phyloP scores from a whole-genome alignment of 2,888 invertebrate species.

The Hecatera dysodea region DNA sequence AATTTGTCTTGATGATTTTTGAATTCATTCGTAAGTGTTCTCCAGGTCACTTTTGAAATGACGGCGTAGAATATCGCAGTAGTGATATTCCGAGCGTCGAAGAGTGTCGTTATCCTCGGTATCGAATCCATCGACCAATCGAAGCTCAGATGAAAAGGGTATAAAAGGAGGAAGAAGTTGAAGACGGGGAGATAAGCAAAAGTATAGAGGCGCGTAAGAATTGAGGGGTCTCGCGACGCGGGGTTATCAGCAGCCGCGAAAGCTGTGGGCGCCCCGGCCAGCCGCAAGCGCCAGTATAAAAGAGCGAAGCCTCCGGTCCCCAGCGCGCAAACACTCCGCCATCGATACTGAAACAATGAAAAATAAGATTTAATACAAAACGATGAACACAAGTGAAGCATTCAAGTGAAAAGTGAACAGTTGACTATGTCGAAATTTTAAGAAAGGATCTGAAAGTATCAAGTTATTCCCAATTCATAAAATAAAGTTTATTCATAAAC shows the following conservation, averaged over 20 bases:
- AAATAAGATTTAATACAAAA: slow-evolving; percentile 57
- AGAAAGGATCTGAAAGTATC: slow-evolving; percentile 66
- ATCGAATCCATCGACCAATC: slow-evolving; percentile 99
- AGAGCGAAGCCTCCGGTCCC: slow-evolving; percentile 93
- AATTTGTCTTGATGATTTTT: slow-evolving; percentile 80
- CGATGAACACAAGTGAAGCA: slow-evolving; percentile 46
- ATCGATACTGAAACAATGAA: slow-evolving; percentile 92
- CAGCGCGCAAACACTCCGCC: slow-evolving; percentile 93
- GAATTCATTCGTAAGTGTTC: slow-evolving; percentile 81
- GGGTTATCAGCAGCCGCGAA: slow-evolving; percentile 99
- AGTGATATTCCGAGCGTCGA: slow-evolving; percentile 95
- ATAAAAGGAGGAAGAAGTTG: slow-evolving; percentile 96
- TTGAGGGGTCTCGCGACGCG: slow-evolving; percentile 95
- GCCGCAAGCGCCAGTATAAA: slow-evolving; percentile 94
- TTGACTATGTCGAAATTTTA: slow-evolving; percentile 60
- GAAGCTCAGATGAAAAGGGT: slow-evolving; percentile 97
- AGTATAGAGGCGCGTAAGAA: slow-evolving; percentile 96
- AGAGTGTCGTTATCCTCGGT: slow-evolving; percentile 94
- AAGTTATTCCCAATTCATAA: slow-evolving; percentile 66
- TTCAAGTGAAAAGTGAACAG: slow-evolving; percentile 61
- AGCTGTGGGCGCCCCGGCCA: slow-evolving; percentile 94
- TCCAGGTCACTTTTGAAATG: slow-evolving; percentile 85
- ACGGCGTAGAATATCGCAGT: slow-evolving; percentile 94
- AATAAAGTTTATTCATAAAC: slow-evolving; percentile 70
- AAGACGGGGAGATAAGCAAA: slow-evolving; percentile 98